Conservation (phyloP, 2,888 invertebrate species). For the Trypoxylon attenuatum region DNA sequence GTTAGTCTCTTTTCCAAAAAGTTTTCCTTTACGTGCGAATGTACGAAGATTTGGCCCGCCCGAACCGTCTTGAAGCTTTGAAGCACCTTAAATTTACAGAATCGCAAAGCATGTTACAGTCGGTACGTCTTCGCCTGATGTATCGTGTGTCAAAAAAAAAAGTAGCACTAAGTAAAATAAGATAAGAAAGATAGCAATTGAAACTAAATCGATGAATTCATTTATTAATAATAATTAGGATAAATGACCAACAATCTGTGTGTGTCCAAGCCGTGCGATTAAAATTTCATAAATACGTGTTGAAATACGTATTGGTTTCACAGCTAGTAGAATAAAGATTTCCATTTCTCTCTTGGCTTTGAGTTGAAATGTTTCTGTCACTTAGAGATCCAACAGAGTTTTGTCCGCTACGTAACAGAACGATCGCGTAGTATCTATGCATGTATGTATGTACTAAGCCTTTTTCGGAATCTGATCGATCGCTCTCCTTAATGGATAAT, state of each 20-base stretch:
- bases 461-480: constrained; percentile 3
- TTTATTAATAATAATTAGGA: constrained; percentile 62
- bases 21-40: constrained; percentile 15
- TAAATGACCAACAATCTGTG: constrained; percentile 67
- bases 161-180: constrained; percentile 8
- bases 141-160: background rate
- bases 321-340: constrained; percentile 38
- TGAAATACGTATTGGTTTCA: constrained; percentile 19
- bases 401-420: constrained; percentile 24
- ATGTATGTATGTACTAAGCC: background rate
- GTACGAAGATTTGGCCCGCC: constrained; percentile 22
- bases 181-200: constrained; percentile 30
- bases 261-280: constrained; percentile 56
- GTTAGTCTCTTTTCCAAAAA: constrained; percentile 2
- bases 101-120: background rate
- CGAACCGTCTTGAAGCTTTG: constrained; percentile 1
- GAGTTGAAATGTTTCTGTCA: constrained; percentile 37
- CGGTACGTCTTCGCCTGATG: background rate
- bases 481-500: too few relatives aligned
- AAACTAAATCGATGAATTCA: constrained; percentile 53
- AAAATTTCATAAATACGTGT: constrained; percentile 40
- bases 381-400: constrained; percentile 53
- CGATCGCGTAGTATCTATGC: background rate
- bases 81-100: constrained; percentile 25
- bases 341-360: constrained; percentile 18